A percentile compares a stretch with the other conserved stretches of the same genome.
phyloP scores from a whole-genome alignment of 2,113 vertebrate genomes.

The Copsychus sechellarum region DNA sequence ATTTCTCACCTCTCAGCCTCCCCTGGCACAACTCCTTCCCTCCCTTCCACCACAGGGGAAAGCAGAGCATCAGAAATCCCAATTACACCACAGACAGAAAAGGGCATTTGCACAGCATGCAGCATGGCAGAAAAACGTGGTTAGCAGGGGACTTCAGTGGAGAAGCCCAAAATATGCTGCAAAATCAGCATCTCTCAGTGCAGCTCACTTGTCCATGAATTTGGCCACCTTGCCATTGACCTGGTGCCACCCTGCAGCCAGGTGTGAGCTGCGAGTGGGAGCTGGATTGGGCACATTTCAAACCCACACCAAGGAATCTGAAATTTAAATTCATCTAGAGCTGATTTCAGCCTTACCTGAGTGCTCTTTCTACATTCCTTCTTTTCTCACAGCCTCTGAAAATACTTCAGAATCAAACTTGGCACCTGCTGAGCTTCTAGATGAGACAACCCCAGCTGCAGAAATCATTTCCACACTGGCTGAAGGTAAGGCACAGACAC shows the following conservation, averaged over 20 bases:
- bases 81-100: fast-evolving
- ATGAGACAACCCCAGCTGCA: background rate
- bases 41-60: background rate
- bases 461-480: background rate
- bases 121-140: fast-evolving
- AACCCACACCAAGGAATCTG: background rate
- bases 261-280: background rate
- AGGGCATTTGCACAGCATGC: background rate
- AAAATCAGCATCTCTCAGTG: background rate
- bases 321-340: background rate
- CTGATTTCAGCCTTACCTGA: background rate
- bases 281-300: background rate
- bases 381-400: background rate
- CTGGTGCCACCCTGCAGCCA: background rate
- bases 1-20: background rate
- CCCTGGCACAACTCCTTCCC: background rate
- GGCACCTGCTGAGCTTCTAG: fast-evolving
- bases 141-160: background rate
- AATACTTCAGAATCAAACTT: fast-evolving
- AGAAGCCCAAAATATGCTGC: background rate
- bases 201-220: background rate
- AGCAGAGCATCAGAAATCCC: background rate
- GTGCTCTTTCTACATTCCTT: background rate
- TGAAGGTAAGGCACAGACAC: background rate
- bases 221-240: background rate